Percentiles rank a stretch among this genome's conserved stretches.
Conservation (phyloP, 2,797 vertebrate species). For the Sphenodon punctatus region DNA sequence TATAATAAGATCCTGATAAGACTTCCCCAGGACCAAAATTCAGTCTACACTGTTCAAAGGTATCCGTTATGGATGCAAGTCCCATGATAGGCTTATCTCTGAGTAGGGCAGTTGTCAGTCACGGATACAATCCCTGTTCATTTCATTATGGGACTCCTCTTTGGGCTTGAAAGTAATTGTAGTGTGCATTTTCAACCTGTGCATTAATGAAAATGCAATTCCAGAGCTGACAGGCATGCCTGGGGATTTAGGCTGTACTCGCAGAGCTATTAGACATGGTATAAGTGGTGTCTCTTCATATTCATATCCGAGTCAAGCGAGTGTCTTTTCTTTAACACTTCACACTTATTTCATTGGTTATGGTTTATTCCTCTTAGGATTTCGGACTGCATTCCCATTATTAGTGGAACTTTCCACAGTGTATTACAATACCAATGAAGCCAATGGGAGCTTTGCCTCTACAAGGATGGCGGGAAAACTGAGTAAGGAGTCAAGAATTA, state of each 20-base stretch:
- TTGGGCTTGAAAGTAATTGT: not conserved
- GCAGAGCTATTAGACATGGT: not conserved
- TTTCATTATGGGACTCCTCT: not conserved
- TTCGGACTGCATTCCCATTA: not conserved
- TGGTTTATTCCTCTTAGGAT: not conserved
- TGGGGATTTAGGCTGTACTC: not conserved
- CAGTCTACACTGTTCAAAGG: too few relatives aligned
- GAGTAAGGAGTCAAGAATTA: too few relatives aligned
- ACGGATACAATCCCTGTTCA: not conserved
- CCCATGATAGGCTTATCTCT: not conserved
- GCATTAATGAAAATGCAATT: not conserved
- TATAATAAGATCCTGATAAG: too few relatives aligned
- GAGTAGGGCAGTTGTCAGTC: not conserved
- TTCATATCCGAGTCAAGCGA: not conserved
- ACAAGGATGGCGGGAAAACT: too few relatives aligned
- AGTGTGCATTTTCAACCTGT: rapidly evolving
- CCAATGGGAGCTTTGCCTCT: not conserved
- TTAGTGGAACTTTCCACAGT: rapidly evolving
- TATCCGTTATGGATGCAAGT: not conserved
- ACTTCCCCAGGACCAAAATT: too few relatives aligned
- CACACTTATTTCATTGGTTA: not conserved
- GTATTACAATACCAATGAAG: not conserved
- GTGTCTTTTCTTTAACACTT: not conserved
- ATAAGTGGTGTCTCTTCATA: not conserved
- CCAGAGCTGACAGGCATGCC: not conserved